Evolutionary conservation across 1,140 invertebrate species (phyloP).

Genomic region (Parapsyche elsis): DNA sequence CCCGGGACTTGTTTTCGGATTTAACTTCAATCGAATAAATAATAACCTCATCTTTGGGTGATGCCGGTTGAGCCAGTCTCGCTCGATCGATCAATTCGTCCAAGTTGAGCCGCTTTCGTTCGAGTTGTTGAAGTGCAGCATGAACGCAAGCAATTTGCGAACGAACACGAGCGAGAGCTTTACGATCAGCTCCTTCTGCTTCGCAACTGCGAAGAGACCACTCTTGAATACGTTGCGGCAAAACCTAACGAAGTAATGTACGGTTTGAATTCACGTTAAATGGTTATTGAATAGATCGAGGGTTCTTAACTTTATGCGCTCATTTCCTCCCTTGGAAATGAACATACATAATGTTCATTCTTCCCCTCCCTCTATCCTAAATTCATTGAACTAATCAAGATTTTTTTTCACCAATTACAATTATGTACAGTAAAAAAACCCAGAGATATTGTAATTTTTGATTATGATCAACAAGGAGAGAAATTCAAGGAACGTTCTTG

Average conservation of each 20-base stretch:
- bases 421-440: no score
- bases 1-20: no score
- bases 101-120: conserved; percentile 80
- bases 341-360: no score
- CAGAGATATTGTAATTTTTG: no score
- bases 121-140: conserved; percentile 80
- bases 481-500: no score
- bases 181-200: conserved; percentile 88
- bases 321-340: no score
- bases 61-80: conserved; percentile 67
- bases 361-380: no score
- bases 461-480: no score
- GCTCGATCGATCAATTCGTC: conserved; percentile 85
- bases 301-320: no score
- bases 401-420: no score
- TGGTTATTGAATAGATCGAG: not conserved
- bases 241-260: conserved; percentile 71
- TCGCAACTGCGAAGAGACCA: conserved; percentile 91
- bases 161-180: conserved; percentile 84
- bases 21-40: not conserved
- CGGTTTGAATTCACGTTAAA: conserved; percentile 3
- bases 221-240: conserved; percentile 94
- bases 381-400: no score
- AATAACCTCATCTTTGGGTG: conserved; percentile 46
- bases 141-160: conserved; percentile 81